Base-by-base conservation (phyloP, 2,888 invertebrate species). In the Hylaea fasciaria region DNA sequence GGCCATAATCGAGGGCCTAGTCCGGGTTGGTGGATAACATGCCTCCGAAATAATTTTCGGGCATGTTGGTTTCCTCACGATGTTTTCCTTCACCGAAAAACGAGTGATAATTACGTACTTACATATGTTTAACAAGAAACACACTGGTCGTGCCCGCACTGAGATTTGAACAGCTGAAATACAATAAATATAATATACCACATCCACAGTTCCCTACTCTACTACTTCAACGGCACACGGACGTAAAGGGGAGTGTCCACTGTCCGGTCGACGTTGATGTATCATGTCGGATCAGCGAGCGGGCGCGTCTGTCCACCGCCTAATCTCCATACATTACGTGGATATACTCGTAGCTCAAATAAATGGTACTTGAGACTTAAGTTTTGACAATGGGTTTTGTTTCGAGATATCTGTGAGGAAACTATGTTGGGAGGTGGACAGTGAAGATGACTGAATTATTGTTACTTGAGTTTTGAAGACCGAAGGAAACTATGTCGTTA, bases 311-410 rank as follows among this genome's bases (percentile, higher is more conserved):
- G 91, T 91, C 91, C 88, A 82, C 87, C 81, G 81, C 91, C 90
- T 91, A 91, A 91, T 91, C 91, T 91, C 91, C 91, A 91, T 91
- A 91, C 87, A 91, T 91, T 90, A 89, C 82, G 79, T 78, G 89
- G 87, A 85, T 87, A 88, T 86, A n/a, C n/a, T n/a, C n/a, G n/a
- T n/a, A 87, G 88, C 86, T 83, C 90, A 89, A 89, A 91, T 86
- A 91, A 91, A 91, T 91, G 91, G 82, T 89, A 82, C 88, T 86
- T 80, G 78, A 82, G 87, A 84, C 89, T 87, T 87, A 83, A 85
- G 85, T 86, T 86, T 82, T 82, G 86, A 80, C 81, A 80, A 78
- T 72, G 76, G 76, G 65, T 62, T 67, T 63, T 58, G 60, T 63
- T 66, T 55, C 22, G 16, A 7, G 2, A 46, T 46, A 29, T 39